Percentiles rank a stretch among this genome's conserved stretches.
Conservation (phyloP, 2,113 vertebrate genomes). For the Solenodon paradoxus region DNA sequence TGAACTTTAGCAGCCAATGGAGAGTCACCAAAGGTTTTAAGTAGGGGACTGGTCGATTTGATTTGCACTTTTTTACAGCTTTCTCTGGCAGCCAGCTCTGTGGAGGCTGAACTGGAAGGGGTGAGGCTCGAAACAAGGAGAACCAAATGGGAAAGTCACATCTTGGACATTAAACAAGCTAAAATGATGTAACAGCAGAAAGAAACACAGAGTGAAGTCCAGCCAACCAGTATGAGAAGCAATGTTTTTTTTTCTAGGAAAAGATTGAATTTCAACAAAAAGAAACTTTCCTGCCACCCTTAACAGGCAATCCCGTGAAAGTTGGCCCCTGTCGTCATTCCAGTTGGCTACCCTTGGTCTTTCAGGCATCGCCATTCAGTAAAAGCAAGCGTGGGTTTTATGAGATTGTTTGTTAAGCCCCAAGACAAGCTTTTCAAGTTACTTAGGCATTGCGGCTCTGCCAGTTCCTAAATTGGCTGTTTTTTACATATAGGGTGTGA, state of each 20-base stretch:
- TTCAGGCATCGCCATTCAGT: neutral
- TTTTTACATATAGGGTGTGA: conserved; percentile 18
- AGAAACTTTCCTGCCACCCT: neutral
- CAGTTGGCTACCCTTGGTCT: neutral
- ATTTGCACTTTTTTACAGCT: conserved; percentile 1
- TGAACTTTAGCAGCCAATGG: neutral
- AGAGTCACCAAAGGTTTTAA: neutral
- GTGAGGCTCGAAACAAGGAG: neutral
- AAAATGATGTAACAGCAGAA: neutral
- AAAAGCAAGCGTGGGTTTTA: conserved; percentile 35
- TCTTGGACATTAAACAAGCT: neutral
- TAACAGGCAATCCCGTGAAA: neutral
- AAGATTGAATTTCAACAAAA: conserved; percentile 42
- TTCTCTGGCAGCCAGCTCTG: neutral
- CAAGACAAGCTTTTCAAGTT: conserved; percentile 31
- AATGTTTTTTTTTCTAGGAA: conserved; percentile 31
- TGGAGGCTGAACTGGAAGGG: neutral
- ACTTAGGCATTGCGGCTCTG: neutral
- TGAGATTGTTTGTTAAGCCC: conserved; percentile 41
- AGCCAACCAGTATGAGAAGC: neutral
- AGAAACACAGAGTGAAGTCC: neutral
- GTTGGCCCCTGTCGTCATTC: neutral
- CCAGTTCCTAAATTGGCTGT: conserved; percentile 10
- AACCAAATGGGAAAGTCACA: neutral
- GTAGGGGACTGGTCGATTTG: neutral